phyloP scores from a whole-genome alignment of 2,888 invertebrate species.

The Drosophila cyrtoloma region DNA sequence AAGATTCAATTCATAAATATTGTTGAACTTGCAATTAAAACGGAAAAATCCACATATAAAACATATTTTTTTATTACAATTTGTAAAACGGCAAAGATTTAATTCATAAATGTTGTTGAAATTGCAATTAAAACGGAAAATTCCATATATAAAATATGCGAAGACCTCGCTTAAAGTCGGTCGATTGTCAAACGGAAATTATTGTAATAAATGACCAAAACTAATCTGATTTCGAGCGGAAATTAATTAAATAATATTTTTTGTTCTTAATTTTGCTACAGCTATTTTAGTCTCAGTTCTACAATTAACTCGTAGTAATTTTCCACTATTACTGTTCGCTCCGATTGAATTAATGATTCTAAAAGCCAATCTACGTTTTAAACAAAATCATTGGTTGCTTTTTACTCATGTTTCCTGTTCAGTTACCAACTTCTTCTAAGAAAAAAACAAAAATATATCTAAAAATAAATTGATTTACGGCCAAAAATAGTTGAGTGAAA shows the following conservation, averaged over 20 bases:
- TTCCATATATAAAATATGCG: not conserved
- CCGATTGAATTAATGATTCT: conserved; percentile 7
- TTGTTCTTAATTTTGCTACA: not conserved
- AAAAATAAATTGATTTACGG: conserved; percentile 33
- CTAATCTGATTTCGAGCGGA: not conserved
- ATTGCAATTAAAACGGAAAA: not conserved
- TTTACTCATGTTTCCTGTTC: conserved; percentile 31
- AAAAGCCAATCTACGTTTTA: not conserved
- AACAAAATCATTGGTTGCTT: not conserved
- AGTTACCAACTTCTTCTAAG: conserved; percentile 8
- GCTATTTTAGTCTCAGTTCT: not conserved
- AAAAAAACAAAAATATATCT: conserved; percentile 18
- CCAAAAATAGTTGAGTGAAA: conserved; percentile 44
- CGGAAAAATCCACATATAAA: not conserved
- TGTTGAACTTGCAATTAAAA: not conserved
- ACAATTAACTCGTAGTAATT: not conserved
- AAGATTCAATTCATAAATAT: not conserved
- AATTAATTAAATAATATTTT: not conserved
- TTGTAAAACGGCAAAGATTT: not conserved
- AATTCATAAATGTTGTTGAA: not conserved
- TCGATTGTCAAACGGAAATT: not conserved
- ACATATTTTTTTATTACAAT: not conserved
- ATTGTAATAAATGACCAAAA: not conserved
- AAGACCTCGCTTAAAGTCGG: not conserved
- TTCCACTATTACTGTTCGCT: not conserved